Conservation (phyloP, 2,888 invertebrate genomes). For the Drosophila sordidula region DNA sequence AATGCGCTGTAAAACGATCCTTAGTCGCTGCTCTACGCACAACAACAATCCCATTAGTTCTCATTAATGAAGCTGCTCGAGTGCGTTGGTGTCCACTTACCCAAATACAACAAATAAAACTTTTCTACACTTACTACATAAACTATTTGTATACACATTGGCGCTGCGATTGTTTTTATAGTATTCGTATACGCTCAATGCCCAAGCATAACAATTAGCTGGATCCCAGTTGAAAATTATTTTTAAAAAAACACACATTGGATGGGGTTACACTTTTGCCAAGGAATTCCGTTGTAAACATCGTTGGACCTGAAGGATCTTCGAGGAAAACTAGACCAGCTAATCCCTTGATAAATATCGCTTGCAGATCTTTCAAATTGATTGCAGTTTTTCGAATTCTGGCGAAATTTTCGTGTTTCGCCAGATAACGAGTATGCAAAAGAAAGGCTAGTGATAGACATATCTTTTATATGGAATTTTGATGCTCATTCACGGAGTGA, state of each 20-base stretch:
- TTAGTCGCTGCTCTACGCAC: slow-evolving; percentile 30
- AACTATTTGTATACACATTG: slow-evolving; percentile 52
- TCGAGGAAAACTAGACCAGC: slow-evolving; percentile 24
- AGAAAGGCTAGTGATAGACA: slow-evolving; percentile 3
- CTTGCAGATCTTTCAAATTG: slow-evolving; percentile 47
- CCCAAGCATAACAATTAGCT: not conserved
- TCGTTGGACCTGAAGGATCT: not conserved
- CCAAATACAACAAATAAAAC: slow-evolving; percentile 44
- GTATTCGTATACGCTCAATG: slow-evolving; percentile 27
- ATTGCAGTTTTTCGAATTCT: slow-evolving; percentile 38
- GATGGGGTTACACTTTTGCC: slow-evolving; percentile 43
- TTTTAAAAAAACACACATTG: not conserved
- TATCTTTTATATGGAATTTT: slow-evolving; percentile 6
- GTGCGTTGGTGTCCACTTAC: slow-evolving; percentile 46
- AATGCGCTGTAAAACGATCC: slow-evolving; percentile 51
- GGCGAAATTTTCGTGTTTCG: slow-evolving; percentile 15
- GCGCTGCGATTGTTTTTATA: slow-evolving; percentile 40
- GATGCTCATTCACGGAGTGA: no score
- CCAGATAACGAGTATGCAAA: slow-evolving; percentile 7
- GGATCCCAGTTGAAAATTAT: not conserved
- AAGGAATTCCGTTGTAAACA: slow-evolving; percentile 42
- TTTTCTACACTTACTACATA: slow-evolving; percentile 36
- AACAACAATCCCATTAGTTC: slow-evolving; percentile 64
- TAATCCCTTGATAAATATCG: slow-evolving; percentile 59
- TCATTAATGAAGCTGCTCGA: slow-evolving; percentile 63